Base-by-base conservation (phyloP, 2,888 invertebrate genomes). In the Pterobdella sp. region DNA sequence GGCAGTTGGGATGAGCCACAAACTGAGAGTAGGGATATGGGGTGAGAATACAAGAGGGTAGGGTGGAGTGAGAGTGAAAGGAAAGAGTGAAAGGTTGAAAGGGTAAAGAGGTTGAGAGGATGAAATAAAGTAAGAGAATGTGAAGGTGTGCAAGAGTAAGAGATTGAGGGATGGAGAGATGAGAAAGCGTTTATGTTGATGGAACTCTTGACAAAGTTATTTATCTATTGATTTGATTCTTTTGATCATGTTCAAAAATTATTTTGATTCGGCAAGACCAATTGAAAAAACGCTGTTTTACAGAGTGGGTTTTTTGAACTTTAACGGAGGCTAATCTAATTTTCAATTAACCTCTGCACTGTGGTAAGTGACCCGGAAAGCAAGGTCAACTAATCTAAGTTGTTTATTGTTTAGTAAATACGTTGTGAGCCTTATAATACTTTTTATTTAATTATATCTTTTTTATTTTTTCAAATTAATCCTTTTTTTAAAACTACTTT, bases 1-100 rank as follows among this genome's bases (percentile, higher is more conserved):
- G 90, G 29, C 89, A 88, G 81, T 90, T 89, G 0, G 90, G 88
- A 82, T 90, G 90, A 1, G 90, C 89, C 0, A 90, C 89, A 80
- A 91, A 90, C 80, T 84, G 79, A 1, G 42, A 10, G 49, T 3
- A 29, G 10, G 35, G 4, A 65, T 29, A 31, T 32, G 35, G 65
- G n/a, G 14, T 3, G 65, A 65, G 10, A 31, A 63, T 29, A 26
- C 7, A 31, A 65, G 65, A 31, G 65, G n/a, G 14, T 18, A 65
- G 35, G 14, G n/a, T 10, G 31, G 63, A 49, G 52, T 18, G 52
- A 49, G 52, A 49, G 52, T 42, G 7, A 14, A 14, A 63, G 7
- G 31, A n/a, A 63, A 63, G 31, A 26, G 31, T n/a, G 31, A 29
- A 63, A 29, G n/a, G 63, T 14, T 10, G 4, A 29, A 63, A 63